Evolutionary conservation across 2,888 invertebrate genomes (phyloP).

Genomic region (Mesorhabditis spiculigera): DNA sequence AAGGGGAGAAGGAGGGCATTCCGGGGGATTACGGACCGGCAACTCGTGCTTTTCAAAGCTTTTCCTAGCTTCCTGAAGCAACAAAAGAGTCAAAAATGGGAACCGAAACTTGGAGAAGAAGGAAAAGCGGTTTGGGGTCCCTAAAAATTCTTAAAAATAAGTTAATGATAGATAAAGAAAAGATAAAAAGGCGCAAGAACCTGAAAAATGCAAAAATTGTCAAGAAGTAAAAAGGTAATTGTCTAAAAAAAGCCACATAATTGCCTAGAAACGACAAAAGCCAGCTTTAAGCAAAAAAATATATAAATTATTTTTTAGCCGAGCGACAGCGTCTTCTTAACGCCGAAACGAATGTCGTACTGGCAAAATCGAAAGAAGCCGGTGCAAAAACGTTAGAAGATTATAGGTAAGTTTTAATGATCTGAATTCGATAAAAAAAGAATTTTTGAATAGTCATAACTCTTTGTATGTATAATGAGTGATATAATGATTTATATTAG

Average conservation of each 20-base stretch:
- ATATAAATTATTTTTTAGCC: constrained; percentile 58
- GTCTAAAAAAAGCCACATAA: constrained; percentile 5
- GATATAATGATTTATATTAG: background rate
- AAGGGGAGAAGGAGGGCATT: too few relatives aligned
- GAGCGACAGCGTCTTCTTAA: constrained; percentile 79
- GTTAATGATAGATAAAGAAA: too few relatives aligned
- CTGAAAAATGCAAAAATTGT: background rate
- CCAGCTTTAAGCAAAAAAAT: background rate
- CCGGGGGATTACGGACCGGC: too few relatives aligned
- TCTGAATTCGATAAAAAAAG: background rate
- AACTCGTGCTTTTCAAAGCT: too few relatives aligned
- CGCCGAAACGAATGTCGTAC: constrained; percentile 80
- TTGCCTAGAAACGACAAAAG: constrained; percentile 8
- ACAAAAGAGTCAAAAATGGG: too few relatives aligned
- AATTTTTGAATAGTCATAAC: background rate
- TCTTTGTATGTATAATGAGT: background rate
- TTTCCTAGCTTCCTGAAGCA: too few relatives aligned
- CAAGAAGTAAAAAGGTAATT: too few relatives aligned
- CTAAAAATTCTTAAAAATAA: too few relatives aligned
- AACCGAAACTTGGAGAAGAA: too few relatives aligned
- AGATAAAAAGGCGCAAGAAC: background rate
- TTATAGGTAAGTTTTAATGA: constrained; percentile 13
- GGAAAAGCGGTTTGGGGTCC: too few relatives aligned
- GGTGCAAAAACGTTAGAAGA: constrained; percentile 80
- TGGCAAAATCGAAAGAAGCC: constrained; percentile 85